These are phyloP conservation scores for Neoarius graeffei DNA, from an alignment of 2,113 vertebrate genomes.

Conservation along the genomic window DNA sequence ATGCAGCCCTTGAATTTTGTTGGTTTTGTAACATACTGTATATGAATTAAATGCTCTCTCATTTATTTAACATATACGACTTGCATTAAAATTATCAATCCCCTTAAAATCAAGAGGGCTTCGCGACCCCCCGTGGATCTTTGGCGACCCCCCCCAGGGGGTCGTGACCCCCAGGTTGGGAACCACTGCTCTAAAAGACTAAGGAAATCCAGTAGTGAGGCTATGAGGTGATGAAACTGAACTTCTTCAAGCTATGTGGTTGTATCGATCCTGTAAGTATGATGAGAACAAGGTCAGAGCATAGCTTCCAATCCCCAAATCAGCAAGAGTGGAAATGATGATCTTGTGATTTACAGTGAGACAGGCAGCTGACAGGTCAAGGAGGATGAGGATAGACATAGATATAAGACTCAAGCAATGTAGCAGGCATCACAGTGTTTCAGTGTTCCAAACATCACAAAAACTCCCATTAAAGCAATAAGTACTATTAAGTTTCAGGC, in stretches of 20 bases:
- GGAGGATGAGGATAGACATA: neutral
- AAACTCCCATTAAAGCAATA: neutral
- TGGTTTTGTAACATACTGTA: too few relatives aligned
- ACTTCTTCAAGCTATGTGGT: neutral
- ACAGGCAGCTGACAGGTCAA: neutral
- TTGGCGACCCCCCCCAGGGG: too few relatives aligned
- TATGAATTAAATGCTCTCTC: too few relatives aligned
- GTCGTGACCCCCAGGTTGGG: too few relatives aligned
- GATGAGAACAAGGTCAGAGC: constrained; percentile 13
- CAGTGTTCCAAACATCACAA: neutral
- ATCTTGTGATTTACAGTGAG: neutral
- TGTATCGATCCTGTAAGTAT: constrained; percentile 9
- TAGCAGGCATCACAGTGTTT: neutral
- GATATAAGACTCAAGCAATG: neutral
- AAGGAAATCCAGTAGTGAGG: neutral
- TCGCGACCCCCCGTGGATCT: too few relatives aligned
- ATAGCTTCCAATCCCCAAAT: neutral
- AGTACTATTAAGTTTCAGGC: neutral
- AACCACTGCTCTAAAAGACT: neutral
- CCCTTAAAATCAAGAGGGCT: too few relatives aligned
- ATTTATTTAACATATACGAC: too few relatives aligned
- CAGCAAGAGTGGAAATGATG: constrained; percentile 24
- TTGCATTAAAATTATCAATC: too few relatives aligned
- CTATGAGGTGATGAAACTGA: neutral
- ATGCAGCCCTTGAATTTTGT: too few relatives aligned